A percentile compares a stretch with the other conserved stretches of the same genome.
Evolutionary conservation across 2,888 invertebrate genomes (phyloP).

Genomic region (Drosophila prostipennis): DNA sequence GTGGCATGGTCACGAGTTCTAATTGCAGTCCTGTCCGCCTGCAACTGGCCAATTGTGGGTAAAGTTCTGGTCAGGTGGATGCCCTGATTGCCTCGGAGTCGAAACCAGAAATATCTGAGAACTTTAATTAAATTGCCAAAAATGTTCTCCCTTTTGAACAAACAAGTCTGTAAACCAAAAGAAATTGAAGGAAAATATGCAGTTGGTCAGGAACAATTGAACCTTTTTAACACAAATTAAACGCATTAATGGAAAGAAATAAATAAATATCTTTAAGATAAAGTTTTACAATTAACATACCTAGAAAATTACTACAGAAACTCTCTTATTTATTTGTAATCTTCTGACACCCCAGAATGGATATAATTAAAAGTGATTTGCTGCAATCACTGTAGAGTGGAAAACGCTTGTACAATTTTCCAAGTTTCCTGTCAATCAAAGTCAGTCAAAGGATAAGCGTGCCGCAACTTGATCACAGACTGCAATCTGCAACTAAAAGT

Average conservation of each 20-base stretch:
- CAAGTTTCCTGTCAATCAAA: constrained; percentile 13
- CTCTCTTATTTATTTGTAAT: not conserved
- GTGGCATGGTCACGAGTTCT: constrained; percentile 21
- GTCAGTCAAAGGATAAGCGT: constrained; percentile 17
- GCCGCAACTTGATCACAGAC: constrained; percentile 26
- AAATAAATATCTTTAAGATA: too few species aligned
- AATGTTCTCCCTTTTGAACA: not conserved
- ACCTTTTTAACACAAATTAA: too few species aligned
- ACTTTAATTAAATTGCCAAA: constrained; percentile 32
- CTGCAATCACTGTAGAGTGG: not conserved
- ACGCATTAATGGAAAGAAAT: too few species aligned
- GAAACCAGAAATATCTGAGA: constrained; percentile 16
- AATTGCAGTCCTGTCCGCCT: constrained; percentile 13
- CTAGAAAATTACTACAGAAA: too few species aligned
- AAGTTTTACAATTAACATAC: too few species aligned
- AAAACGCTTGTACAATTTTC: constrained; percentile 3
- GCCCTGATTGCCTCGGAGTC: constrained; percentile 7
- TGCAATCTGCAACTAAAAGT: constrained; percentile 15
- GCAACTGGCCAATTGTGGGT: constrained; percentile 21
- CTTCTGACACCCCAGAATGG: not conserved
- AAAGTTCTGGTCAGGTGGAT: constrained; percentile 9
- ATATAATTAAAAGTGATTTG: not conserved
- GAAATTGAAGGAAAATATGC: constrained; percentile 7
- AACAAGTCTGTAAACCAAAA: not conserved
- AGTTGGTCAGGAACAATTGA: not conserved